Percentiles rank a stretch among this genome's conserved stretches.
These are phyloP conservation scores for Bufo gargarizans DNA, from an alignment of 2,113 vertebrate species.

Conservation along the genomic window DNA sequence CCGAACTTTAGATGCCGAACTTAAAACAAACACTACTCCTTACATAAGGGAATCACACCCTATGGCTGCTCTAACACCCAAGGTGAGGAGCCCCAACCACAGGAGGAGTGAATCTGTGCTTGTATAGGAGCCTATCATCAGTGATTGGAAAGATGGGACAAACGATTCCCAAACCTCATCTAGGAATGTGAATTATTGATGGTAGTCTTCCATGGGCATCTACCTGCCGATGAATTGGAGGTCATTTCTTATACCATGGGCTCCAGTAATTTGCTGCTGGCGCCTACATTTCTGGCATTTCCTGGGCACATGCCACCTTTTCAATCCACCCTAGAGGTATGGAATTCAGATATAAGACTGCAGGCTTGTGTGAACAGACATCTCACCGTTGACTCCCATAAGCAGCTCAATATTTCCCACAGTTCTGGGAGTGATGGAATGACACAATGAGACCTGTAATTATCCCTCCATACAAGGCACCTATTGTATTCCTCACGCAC, in stretches of 20 bases:
- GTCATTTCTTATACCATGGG: neutral
- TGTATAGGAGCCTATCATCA: neutral
- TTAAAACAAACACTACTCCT: too few relatives aligned
- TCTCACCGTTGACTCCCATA: neutral
- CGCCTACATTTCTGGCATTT: neutral
- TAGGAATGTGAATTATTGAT: neutral
- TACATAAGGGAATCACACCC: too few relatives aligned
- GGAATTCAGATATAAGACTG: neutral
- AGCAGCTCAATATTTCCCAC: slow-evolving; percentile 6
- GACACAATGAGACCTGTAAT: slow-evolving; percentile 25
- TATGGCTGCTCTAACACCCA: too few relatives aligned
- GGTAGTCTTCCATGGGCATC: neutral
- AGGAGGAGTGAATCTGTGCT: neutral
- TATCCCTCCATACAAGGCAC: slow-evolving; percentile 2
- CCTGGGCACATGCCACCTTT: too few relatives aligned
- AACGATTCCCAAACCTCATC: neutral
- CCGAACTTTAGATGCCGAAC: too few relatives aligned
- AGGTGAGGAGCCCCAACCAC: too few relatives aligned
- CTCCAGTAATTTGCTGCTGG: neutral
- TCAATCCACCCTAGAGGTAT: neutral
- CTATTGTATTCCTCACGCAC: slow-evolving; percentile 30
- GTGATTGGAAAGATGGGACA: neutral
- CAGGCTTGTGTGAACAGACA: neutral
- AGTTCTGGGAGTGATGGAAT: slow-evolving; percentile 29
- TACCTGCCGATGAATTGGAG: neutral